Evolutionary conservation across 23 tunicate species (phyloP).

Genomic region (Trididemnum nubilum): DNA sequence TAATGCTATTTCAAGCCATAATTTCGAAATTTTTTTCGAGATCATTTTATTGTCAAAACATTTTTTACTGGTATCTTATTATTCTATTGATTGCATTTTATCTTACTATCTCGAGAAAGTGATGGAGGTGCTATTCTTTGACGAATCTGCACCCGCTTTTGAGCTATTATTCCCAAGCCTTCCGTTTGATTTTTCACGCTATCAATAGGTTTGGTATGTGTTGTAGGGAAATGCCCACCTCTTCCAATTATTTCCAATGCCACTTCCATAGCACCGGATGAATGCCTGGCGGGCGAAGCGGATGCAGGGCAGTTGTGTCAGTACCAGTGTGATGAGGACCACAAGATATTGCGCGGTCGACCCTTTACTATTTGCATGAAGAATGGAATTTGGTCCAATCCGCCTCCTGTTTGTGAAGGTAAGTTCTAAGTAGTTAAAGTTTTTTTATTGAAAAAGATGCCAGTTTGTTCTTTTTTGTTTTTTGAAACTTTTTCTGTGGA

Average conservation of each 20-base stretch:
- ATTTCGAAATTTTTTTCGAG: too few relatives aligned
- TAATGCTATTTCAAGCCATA: too few relatives aligned
- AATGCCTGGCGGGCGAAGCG: slow-evolving; percentile 40
- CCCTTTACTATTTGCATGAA: slow-evolving; percentile 64
- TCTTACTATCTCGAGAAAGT: too few relatives aligned
- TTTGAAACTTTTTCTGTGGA: too few relatives aligned
- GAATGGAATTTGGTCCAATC: slow-evolving; percentile 75
- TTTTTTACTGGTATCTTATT: too few relatives aligned
- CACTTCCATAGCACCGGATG: slow-evolving; percentile 21
- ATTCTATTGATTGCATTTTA: too few relatives aligned
- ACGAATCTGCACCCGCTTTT: too few relatives aligned
- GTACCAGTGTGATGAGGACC: slow-evolving; percentile 33
- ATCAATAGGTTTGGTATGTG: not conserved
- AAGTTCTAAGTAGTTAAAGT: slow-evolving; percentile 2
- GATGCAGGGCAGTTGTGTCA: slow-evolving; percentile 43
- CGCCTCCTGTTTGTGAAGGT: slow-evolving; percentile 69
- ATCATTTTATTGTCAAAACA: too few relatives aligned
- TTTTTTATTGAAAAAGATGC: too few relatives aligned
- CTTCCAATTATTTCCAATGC: slow-evolving; percentile 42
- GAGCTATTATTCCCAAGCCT: too few relatives aligned
- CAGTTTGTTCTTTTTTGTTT: too few relatives aligned
- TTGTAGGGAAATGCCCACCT: slow-evolving; percentile 67
- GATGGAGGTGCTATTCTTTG: too few relatives aligned
- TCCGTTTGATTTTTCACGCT: not conserved
- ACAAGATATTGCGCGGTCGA: slow-evolving; percentile 12